phyloP scores from a whole-genome alignment of 2,888 invertebrate genomes.

The Aplocera efformata region DNA sequence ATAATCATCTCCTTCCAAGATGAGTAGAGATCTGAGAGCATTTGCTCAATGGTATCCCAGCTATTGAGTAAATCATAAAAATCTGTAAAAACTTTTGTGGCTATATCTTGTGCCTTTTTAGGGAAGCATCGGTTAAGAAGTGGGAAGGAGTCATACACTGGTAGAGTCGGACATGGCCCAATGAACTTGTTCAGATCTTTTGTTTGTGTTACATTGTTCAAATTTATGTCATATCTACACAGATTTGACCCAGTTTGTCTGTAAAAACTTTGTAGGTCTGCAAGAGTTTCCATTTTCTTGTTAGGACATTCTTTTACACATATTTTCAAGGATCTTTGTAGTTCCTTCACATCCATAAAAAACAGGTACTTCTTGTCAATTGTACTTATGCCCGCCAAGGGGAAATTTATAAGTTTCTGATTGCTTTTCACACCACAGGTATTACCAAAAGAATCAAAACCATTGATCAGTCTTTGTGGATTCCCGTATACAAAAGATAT shows the following conservation, averaged over 20 bases:
- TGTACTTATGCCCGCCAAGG: conserved; percentile 90
- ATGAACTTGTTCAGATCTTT: conserved; percentile 69
- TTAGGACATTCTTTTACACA: conserved; percentile 95
- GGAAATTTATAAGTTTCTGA: conserved; percentile 85
- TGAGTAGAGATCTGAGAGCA: conserved; percentile 92
- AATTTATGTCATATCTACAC: conserved; percentile 86
- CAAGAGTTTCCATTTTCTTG: conserved; percentile 79
- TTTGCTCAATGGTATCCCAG: conserved; percentile 93
- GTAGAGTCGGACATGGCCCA: conserved; percentile 90
- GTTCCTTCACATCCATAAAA: conserved; percentile 89
- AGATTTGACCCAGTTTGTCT: conserved; percentile 85
- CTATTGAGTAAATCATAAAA: conserved; percentile 91
- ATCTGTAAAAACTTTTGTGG: conserved; percentile 83
- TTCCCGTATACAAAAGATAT: conserved; percentile 94
- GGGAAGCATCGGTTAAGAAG: conserved; percentile 95
- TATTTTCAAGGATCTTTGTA: conserved; percentile 89
- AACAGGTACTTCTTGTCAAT: conserved; percentile 89
- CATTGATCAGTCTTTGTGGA: conserved; percentile 91
- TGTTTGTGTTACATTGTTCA: conserved; percentile 69
- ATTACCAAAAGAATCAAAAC: conserved; percentile 96
- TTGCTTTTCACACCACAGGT: conserved; percentile 93
- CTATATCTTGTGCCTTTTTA: conserved; percentile 83
- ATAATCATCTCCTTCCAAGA: conserved; percentile 93
- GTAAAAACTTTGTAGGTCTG: conserved; percentile 87
- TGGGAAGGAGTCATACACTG: conserved; percentile 88